phyloP scores from a whole-genome alignment of 2,888 invertebrate genomes.

The Caenorhabditis japonica region DNA sequence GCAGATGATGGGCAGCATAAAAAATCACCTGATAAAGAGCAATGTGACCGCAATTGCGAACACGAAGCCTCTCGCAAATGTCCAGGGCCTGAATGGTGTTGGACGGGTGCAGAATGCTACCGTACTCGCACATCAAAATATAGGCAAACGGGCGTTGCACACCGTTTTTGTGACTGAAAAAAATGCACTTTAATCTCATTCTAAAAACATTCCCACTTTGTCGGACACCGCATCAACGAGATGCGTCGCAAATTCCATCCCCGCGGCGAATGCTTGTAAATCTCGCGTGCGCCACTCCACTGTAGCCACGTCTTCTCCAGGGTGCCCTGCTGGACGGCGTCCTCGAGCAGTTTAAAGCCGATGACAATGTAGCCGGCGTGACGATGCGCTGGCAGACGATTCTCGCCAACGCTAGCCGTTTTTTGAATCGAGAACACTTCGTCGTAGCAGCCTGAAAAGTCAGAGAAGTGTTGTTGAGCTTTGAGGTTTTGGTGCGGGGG shows the following conservation, averaged over 20 bases:
- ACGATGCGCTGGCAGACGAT: conserved; percentile 62
- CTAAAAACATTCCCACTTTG: conserved; percentile 40
- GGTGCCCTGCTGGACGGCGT: conserved; percentile 53
- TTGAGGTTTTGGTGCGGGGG: neutral
- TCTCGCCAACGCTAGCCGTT: conserved; percentile 57
- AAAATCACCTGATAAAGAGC: conserved; percentile 74
- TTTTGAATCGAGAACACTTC: conserved; percentile 72
- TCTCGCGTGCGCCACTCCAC: conserved; percentile 76
- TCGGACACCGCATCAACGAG: conserved; percentile 65
- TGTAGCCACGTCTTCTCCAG: conserved; percentile 73
- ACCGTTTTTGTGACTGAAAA: conserved; percentile 48
- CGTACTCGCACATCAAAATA: conserved; percentile 75
- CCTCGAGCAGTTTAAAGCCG: conserved; percentile 72
- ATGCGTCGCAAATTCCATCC: conserved; percentile 73
- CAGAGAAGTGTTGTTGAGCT: neutral
- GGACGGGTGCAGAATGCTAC: conserved; percentile 73
- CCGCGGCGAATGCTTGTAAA: conserved; percentile 75
- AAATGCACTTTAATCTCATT: neutral
- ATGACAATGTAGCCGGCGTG: conserved; percentile 75
- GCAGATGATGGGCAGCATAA: too few species aligned
- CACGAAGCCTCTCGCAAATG: conserved; percentile 74
- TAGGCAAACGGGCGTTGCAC: conserved; percentile 69
- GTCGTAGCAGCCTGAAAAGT: conserved; percentile 68
- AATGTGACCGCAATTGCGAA: conserved; percentile 75
- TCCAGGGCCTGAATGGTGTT: conserved; percentile 75